Base-by-base conservation (phyloP, 2,113 vertebrate genomes). In the Vulpes lagopus region DNA sequence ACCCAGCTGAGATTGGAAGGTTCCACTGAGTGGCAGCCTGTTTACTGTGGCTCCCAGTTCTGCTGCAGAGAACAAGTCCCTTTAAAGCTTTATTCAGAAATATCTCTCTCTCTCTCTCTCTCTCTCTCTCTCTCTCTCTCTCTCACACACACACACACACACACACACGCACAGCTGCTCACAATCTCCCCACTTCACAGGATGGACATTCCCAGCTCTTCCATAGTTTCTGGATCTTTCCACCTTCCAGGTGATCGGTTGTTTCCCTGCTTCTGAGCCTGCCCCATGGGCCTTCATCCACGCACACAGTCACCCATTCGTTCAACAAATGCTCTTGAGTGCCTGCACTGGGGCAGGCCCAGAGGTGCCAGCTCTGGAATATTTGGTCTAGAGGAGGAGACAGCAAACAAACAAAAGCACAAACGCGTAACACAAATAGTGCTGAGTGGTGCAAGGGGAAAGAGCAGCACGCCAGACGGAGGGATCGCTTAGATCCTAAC, bases 391-490 rank as follows among this genome's bases (percentile, higher is more conserved):
- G 14, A 53, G 51, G 57, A 51, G 15, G 32, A 74, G 57, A 67
- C 32, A 6, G 32, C 0, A 4, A 90, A 55, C 57, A 71, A 57
- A 79, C 80, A 53, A 8, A 65, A 78, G 19, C 76, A 38, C 22
- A 11, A 43, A 78, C n/a, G 14, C 9, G 1, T 1, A 16, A 20
- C 65, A 12, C 1, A 0, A 30, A 53, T 0, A 55, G 23, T 4
- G 7, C 22, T 0, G 20, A 74, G 67, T 0, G 1, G 11, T 8
- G 0, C 2, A 32, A 80, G 84, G 27, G 2, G 1, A 16, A 38
- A 67, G 73, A 43, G 12, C 4, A 14, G 4, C 38, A 1, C 0
- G 51, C 65, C 8, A 0, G 53, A 8, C 6, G 30, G 82, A 59
- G 65, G 60, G 15, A 15, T 0, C 5, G 0, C 30, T 35, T 14